Percentiles rank a stretch among this genome's conserved stretches.
These are phyloP conservation scores for Montipora capricornis DNA, from an alignment of 64 coral and sea anemone genomes.

Conservation along the genomic window DNA sequence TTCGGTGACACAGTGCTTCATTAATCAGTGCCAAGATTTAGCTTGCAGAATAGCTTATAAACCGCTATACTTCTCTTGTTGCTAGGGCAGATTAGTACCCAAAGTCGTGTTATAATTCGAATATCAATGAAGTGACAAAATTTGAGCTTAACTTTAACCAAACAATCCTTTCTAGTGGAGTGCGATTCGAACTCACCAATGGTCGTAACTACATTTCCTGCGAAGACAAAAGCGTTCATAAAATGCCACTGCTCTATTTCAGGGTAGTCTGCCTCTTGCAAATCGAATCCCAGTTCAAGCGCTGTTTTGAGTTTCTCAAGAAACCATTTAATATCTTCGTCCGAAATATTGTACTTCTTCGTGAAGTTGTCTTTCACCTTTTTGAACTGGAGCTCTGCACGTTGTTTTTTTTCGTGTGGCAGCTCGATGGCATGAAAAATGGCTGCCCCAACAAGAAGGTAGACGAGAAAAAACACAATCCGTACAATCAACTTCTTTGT, in stretches of 20 bases:
- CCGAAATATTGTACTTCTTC: conserved; percentile 73
- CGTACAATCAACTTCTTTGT: conserved; percentile 89
- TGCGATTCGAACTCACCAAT: conserved; percentile 75
- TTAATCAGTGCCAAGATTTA: conserved; percentile 4
- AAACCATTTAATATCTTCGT: conserved; percentile 78
- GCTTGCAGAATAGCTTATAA: neutral
- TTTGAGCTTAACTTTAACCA: neutral
- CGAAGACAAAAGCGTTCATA: conserved; percentile 95
- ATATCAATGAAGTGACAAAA: conserved; percentile 18
- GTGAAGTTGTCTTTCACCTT: conserved; percentile 63
- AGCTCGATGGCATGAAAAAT: conserved; percentile 83
- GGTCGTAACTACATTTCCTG: conserved; percentile 95
- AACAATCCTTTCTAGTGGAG: neutral
- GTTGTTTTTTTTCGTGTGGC: conserved; percentile 31
- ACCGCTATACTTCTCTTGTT: neutral
- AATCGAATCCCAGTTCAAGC: conserved; percentile 80
- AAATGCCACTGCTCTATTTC: conserved; percentile 63
- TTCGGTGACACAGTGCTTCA: neutral
- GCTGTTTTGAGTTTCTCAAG: conserved; percentile 70
- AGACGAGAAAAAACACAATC: conserved; percentile 87
- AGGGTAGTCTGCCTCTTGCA: conserved; percentile 45
- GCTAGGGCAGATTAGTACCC: conserved; percentile 24
- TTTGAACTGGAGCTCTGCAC: conserved; percentile 22
- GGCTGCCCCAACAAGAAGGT: conserved; percentile 85
- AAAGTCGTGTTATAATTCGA: neutral